Evolutionary conservation across 2,113 vertebrate genomes (phyloP).

Genomic region (Scartelaos histophorus): DNA sequence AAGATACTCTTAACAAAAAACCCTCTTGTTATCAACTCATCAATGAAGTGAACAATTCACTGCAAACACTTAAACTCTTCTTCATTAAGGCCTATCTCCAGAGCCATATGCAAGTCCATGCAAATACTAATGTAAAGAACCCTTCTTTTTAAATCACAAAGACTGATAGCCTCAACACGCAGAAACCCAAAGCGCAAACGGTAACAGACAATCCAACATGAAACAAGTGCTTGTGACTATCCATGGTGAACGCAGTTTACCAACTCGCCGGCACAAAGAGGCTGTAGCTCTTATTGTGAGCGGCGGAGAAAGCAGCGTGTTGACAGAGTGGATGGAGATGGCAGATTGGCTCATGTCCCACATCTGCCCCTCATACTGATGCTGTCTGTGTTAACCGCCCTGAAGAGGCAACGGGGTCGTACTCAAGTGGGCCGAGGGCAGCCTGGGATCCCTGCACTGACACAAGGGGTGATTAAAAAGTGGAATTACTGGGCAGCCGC

Average conservation of each 20-base stretch:
- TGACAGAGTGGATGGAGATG: slow-evolving; percentile 72
- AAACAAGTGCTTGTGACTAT: slow-evolving; percentile 53
- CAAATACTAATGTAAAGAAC: slow-evolving; percentile 50
- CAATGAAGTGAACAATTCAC: slow-evolving; percentile 44
- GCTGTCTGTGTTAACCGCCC: slow-evolving; percentile 53
- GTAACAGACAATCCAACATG: slow-evolving; percentile 63
- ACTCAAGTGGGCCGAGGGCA: slow-evolving; percentile 72
- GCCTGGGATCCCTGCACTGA: slow-evolving; percentile 54
- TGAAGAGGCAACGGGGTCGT: slow-evolving; percentile 59
- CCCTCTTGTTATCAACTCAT: slow-evolving; percentile 29
- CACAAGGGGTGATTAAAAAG: slow-evolving; percentile 71
- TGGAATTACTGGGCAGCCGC: slow-evolving; percentile 61
- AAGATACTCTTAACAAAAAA: neutral
- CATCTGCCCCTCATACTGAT: slow-evolving; percentile 70
- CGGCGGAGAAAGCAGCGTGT: slow-evolving; percentile 62
- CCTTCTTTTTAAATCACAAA: slow-evolving; percentile 30
- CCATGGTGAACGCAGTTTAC: slow-evolving; percentile 49
- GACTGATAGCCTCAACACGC: slow-evolving; percentile 34
- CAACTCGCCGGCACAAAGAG: slow-evolving; percentile 65
- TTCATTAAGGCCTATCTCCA: slow-evolving; percentile 45
- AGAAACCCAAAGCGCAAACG: slow-evolving; percentile 48
- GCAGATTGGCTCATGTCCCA: slow-evolving; percentile 68
- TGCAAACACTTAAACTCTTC: slow-evolving; percentile 38
- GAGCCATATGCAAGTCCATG: slow-evolving; percentile 55
- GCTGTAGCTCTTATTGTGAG: slow-evolving; percentile 57